Conservation (phyloP, 2,113 vertebrate species). For the Antigone vipio region DNA sequence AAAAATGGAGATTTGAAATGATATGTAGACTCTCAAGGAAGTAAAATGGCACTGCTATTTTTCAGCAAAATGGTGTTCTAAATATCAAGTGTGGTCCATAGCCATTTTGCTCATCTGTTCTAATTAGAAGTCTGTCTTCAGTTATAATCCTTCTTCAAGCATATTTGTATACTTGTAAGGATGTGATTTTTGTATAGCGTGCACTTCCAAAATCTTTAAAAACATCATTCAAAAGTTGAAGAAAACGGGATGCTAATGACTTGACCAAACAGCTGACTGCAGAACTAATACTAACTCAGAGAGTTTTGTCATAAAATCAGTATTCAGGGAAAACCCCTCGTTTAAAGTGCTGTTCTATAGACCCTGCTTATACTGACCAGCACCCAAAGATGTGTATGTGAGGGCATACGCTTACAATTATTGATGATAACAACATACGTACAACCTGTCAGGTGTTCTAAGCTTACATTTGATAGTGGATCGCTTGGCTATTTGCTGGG, state of each 20-base stretch:
- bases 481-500: neutral
- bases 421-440: neutral
- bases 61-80: neutral
- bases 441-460: neutral
- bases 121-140: neutral
- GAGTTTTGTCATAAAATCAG: neutral
- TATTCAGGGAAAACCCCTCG: neutral
- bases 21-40: neutral
- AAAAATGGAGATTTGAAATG: neutral
- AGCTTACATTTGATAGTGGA: neutral
- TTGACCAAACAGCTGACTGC: neutral
- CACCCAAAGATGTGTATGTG: neutral
- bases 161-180: neutral
- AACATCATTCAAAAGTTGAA: neutral
- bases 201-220: neutral
- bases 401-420: rapidly evolving
- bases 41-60: neutral
- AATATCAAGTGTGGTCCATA: neutral
- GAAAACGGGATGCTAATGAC: neutral
- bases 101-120: neutral
- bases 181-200: neutral
- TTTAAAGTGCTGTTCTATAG: neutral
- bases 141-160: neutral
- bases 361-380: neutral
- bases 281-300: neutral